Evolutionary conservation across 2,113 vertebrate species (phyloP), one percentile per base, ranked within the genome.

Genomic region (Syngnathus floridae): DNA sequence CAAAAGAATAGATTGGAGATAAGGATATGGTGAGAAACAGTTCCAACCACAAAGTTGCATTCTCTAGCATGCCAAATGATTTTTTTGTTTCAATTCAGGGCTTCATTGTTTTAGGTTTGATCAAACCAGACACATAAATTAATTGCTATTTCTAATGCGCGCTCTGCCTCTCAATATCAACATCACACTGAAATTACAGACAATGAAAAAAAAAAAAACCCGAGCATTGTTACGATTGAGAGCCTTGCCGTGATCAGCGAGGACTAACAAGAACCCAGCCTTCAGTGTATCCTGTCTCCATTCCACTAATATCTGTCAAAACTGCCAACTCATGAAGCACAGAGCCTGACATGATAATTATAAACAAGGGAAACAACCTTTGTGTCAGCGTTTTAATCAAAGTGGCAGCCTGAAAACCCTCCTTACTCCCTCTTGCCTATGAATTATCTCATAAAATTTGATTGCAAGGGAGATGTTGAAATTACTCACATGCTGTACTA

Each of bases 401-500:
- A 55, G 13, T 31, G 22, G 52, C 52, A 55, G 52, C 52, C 13
- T 14, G 52, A 31, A 55, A 26, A 55, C 31, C 22, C 52, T 26
- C 52, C 26, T 55, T 14, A 26, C 2, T 49, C 17, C 17, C 46
- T 19, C 7, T 51, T 14, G 16, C 22, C 54, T 37, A 8, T 37
- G 22, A 55, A 35, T 55, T 8, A 58, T n/a, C 17, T 37, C 3
- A n/a, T 58, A 2, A n/a, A 38, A 40, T 59, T 19, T 5, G 10
- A 59, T 38, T 38, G 10, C 10, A 2, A 59, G 7, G 8, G 57
- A 57, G 35, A 40, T 38, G 9, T 58, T 58, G 35, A 75, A 68
- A 77, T 86, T 84, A 69, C 66, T 87, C 78, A 78, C 46, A 72
- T 78, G 75, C 26, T 31, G 26, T 31, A 31, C 26, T 31, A 31